A percentile compares a stretch with the other conserved stretches of the same genome.
These are phyloP conservation scores for Stenodera caucasica DNA, from an alignment of 2,888 invertebrate genomes.

Conservation along the genomic window DNA sequence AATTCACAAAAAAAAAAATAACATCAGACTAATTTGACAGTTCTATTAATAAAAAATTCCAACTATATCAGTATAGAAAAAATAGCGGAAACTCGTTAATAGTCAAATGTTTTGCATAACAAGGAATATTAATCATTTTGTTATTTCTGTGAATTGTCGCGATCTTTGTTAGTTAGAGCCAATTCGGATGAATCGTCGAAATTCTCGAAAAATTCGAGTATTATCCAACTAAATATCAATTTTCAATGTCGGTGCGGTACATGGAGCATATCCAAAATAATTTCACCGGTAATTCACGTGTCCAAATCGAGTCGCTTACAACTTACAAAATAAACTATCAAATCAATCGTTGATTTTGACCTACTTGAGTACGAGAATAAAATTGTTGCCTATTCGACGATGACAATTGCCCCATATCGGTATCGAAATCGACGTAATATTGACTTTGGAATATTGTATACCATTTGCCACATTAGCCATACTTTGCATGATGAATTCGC, in stretches of 20 bases:
- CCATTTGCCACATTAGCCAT: slow-evolving; percentile 55
- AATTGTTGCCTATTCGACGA: slow-evolving; percentile 59
- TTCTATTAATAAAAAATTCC: background rate
- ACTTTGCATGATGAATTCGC: slow-evolving; percentile 65
- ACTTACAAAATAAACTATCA: too few relatives aligned
- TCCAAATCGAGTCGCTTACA: slow-evolving; percentile 16
- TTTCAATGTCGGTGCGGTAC: slow-evolving; percentile 30
- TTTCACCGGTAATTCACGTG: slow-evolving; percentile 19
- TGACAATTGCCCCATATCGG: slow-evolving; percentile 69
- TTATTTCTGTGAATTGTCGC: background rate
- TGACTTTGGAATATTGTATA: slow-evolving; percentile 63
- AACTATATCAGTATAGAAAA: too few relatives aligned
- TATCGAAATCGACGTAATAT: slow-evolving; percentile 65
- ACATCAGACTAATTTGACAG: background rate
- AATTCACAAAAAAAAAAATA: background rate
- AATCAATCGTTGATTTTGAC: slow-evolving; percentile 30
- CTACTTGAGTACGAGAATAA: slow-evolving; percentile 64
- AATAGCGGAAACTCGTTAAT: slow-evolving; percentile 16
- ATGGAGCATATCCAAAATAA: slow-evolving; percentile 28
- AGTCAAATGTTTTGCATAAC: slow-evolving; percentile 19
- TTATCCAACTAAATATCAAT: slow-evolving; percentile 29
- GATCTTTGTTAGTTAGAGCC: too few relatives aligned
- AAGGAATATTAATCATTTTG: slow-evolving; percentile 16
- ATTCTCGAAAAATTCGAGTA: background rate
- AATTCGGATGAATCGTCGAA: too few relatives aligned